These are phyloP conservation scores for Melieria crassipennis DNA, from an alignment of 2,888 invertebrate species.

Conservation along the genomic window DNA sequence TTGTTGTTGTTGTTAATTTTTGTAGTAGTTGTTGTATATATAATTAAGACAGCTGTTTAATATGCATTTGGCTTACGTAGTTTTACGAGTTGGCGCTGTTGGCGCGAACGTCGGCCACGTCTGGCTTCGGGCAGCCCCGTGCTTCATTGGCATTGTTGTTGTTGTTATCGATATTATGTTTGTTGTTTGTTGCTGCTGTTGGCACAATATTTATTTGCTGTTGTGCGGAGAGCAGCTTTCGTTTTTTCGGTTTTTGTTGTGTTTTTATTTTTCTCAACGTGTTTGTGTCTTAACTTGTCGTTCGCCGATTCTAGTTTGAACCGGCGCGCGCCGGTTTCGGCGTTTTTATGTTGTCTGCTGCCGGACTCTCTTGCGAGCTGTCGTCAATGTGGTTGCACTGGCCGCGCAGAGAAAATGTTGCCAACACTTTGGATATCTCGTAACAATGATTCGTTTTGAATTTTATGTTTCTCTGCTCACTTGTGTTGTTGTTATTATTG, in stretches of 20 bases:
- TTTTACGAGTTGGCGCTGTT: neutral
- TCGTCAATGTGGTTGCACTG: too few relatives aligned
- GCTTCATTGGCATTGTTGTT: conserved; percentile 22
- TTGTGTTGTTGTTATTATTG: neutral
- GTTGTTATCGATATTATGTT: conserved; percentile 32
- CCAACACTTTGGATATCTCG: too few relatives aligned
- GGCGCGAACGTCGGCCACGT: conserved; percentile 2
- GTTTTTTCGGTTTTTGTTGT: conserved; percentile 30
- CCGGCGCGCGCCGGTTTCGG: conserved; percentile 29
- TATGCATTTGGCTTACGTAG: conserved; percentile 27
- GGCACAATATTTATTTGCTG: neutral
- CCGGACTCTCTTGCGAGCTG: conserved; percentile 2
- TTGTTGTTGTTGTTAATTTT: neutral
- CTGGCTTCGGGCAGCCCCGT: conserved; percentile 23
- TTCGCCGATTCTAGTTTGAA: conserved; percentile 24
- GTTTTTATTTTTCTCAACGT: conserved; percentile 30
- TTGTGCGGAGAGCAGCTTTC: conserved; percentile 27
- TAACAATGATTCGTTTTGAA: too few relatives aligned
- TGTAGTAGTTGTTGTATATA: neutral
- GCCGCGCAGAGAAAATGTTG: too few relatives aligned
- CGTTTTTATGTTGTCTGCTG: neutral
- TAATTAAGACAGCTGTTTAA: conserved; percentile 36
- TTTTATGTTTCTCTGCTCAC: too few relatives aligned
- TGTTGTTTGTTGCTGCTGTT: conserved; percentile 18
- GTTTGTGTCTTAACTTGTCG: conserved; percentile 23